Base-by-base conservation (phyloP, 2,113 vertebrate genomes). In the Bucco capensis region DNA sequence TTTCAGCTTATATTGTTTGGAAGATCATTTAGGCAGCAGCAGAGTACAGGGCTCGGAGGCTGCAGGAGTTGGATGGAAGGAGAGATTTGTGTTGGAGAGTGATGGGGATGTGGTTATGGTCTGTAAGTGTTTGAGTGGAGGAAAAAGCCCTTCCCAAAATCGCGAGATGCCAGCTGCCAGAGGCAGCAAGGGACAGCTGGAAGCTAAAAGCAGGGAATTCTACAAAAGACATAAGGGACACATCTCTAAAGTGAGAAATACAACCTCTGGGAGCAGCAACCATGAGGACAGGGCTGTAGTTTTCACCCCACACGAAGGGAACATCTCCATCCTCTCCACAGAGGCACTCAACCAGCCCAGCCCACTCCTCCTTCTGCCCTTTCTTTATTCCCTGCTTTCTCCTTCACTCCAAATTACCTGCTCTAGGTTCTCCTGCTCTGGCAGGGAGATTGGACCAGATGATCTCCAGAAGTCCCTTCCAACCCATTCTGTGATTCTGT, bases 361-460 rank as follows among this genome's bases (percentile, higher is more conserved):
- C 27, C n/a, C 4, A 0, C 13, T 56, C 64, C 64, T 58, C 25
- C 53, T 4, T 0, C 4, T 0, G 0, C 40, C 53, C 49, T 28
- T 30, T 2, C 25, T 82, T 22, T 25, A 53, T 65, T 30, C 28
- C 2, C 1, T 31, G 14, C 10, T 61, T 85, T 83, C 37, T 60
- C 37, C 75, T 40, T 65, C 28, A 30, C 16, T n/a, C 51, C 46
- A 77, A 66, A 74, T 35, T 25, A 19, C 19, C 22, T 42, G n/a
- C n/a, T n/a, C n/a, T n/a, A n/a, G n/a, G n/a, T n/a, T n/a, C n/a
- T n/a, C n/a, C n/a, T n/a, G n/a, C n/a, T n/a, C n/a, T n/a, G n/a
- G n/a, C n/a, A n/a, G n/a, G n/a, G n/a, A n/a, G n/a, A n/a, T n/a
- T n/a, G n/a, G n/a, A n/a, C n/a, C n/a, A n/a, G n/a, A n/a, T n/a